These are phyloP conservation scores for Macquaria ambigua DNA, from an alignment of 2,113 vertebrate species.

Conservation along the genomic window DNA sequence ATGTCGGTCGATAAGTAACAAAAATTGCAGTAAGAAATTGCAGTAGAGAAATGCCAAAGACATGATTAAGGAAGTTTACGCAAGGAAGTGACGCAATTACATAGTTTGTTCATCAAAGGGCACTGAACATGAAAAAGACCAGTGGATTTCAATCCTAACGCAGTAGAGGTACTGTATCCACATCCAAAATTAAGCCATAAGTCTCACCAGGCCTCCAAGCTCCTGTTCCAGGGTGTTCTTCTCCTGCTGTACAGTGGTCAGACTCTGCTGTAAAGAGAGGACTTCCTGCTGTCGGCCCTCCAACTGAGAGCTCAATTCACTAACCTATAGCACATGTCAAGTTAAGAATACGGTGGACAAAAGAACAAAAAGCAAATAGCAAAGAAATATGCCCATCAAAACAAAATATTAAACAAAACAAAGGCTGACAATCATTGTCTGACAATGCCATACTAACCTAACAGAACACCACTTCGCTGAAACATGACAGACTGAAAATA, in stretches of 20 bases:
- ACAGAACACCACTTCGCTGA: neutral
- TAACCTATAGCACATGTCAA: conserved; percentile 82
- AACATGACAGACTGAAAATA: neutral
- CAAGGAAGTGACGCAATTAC: neutral
- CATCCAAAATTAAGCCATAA: neutral
- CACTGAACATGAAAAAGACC: conserved; percentile 1
- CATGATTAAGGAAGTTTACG: neutral
- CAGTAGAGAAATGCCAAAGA: neutral
- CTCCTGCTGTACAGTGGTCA: conserved; percentile 86
- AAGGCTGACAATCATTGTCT: neutral
- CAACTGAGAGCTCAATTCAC: conserved; percentile 87
- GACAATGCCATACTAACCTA: neutral
- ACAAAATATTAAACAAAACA: neutral
- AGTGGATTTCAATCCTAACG: neutral
- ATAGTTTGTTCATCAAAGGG: neutral
- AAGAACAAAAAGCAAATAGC: conserved; percentile 58
- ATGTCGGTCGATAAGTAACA: neutral
- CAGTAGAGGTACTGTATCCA: neutral
- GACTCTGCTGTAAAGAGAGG: conserved; percentile 86
- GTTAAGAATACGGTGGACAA: conserved; percentile 29
- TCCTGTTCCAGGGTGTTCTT: conserved; percentile 89
- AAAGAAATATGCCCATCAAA: conserved; percentile 46
- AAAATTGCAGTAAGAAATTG: no score
- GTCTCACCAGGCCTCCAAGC: conserved; percentile 90
- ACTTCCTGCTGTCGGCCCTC: conserved; percentile 88